phyloP scores from a whole-genome alignment of 1,140 invertebrate genomes.

The Drosophila gunungcola region DNA sequence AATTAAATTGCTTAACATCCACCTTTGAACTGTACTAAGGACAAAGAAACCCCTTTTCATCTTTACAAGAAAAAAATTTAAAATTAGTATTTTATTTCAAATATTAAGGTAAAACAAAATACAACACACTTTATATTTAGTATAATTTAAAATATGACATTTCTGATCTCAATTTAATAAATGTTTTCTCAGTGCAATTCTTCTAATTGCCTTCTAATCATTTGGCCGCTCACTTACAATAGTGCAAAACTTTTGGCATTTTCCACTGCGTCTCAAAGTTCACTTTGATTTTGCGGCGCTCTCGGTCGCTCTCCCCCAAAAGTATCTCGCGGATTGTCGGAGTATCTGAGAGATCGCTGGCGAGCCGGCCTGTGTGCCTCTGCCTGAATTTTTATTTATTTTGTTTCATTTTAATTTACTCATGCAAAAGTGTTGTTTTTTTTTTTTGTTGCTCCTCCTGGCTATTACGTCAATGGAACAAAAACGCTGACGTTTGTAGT shows the following conservation, averaged over 20 bases:
- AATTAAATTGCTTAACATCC: no score
- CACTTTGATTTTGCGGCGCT: slow-evolving; percentile 52
- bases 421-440: slow-evolving; percentile 38
- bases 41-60: no score
- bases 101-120: neutral
- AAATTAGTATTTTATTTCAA: no score
- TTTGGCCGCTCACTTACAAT: slow-evolving; percentile 26
- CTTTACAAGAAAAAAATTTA: no score
- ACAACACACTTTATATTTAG: neutral
- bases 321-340: slow-evolving; percentile 6
- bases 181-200: slow-evolving; percentile 9
- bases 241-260: slow-evolving; percentile 63
- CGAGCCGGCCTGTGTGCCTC: slow-evolving; percentile 37
- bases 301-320: slow-evolving; percentile 1
- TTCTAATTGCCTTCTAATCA: slow-evolving; percentile 55
- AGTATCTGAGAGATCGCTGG: slow-evolving; percentile 52
- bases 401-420: slow-evolving; percentile 77
- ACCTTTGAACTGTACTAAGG: no score
- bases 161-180: neutral
- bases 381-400: slow-evolving; percentile 62
- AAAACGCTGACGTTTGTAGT: slow-evolving; percentile 67
- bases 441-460: slow-evolving; percentile 26
- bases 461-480: slow-evolving; percentile 78
- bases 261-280: slow-evolving; percentile 79
- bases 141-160: no score